phyloP scores from a whole-genome alignment of 2,797 vertebrate species.

The Sebastes iracundus region DNA sequence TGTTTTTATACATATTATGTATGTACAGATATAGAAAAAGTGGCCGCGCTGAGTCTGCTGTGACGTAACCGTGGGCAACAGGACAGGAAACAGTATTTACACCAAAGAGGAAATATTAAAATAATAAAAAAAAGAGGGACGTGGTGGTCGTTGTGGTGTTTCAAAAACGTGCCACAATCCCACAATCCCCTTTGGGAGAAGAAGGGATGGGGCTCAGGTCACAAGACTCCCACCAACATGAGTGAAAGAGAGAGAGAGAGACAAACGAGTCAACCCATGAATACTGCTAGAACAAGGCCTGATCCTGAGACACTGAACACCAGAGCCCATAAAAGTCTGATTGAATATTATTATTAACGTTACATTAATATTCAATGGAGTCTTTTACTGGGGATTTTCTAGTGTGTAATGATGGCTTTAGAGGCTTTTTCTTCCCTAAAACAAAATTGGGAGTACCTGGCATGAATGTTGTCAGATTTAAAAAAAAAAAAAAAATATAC shows the following conservation, averaged over 20 bases:
- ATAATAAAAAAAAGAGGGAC: constrained; percentile 37
- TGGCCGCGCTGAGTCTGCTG: constrained; percentile 54
- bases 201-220: constrained; percentile 32
- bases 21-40: constrained; percentile 77
- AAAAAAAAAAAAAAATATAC: constrained; percentile 13
- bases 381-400: constrained; percentile 25
- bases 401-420: constrained; percentile 57
- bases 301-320: constrained; percentile 60
- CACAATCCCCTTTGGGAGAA: constrained; percentile 19
- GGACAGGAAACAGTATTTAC: constrained; percentile 76
- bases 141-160: constrained; percentile 52
- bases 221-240: constrained; percentile 37
- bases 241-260: constrained; percentile 19
- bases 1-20: constrained; percentile 66
- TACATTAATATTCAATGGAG: constrained; percentile 38
- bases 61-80: constrained; percentile 55
- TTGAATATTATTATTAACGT: constrained; percentile 28
- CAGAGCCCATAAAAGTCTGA: constrained; percentile 46
- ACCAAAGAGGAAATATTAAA: constrained; percentile 57
- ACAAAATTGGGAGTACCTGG: constrained; percentile 10
- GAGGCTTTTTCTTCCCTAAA: constrained; percentile 28
- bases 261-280: constrained; percentile 17
- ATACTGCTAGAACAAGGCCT: constrained; percentile 29
- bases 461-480: constrained; percentile 1
- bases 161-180: constrained; percentile 43